These are phyloP conservation scores for Atractosteus spatula DNA, from an alignment of 2,113 vertebrate species.

Conservation along the genomic window DNA sequence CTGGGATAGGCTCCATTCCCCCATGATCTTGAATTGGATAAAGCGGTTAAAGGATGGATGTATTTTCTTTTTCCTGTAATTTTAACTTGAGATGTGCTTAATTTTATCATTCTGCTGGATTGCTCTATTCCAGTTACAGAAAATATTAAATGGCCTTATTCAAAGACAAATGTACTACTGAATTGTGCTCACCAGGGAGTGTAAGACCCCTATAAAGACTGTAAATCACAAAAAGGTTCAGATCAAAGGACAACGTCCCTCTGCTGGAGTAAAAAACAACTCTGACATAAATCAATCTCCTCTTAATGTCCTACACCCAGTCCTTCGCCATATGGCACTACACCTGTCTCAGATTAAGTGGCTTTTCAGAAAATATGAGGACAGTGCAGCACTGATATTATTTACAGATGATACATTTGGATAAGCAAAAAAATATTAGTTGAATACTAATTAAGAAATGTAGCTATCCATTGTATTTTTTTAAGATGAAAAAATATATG, in stretches of 20 bases:
- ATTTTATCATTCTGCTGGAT: too few relatives aligned
- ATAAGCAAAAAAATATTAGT: background rate
- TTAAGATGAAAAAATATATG: too few relatives aligned
- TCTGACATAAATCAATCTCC: constrained; percentile 36
- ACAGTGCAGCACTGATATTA: background rate
- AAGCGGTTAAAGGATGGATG: too few relatives aligned
- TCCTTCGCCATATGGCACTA: constrained; percentile 40
- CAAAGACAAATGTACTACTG: background rate
- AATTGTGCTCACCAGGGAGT: background rate
- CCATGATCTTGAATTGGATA: too few relatives aligned
- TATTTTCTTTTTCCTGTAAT: too few relatives aligned
- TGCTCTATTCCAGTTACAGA: too few relatives aligned
- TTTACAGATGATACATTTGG: background rate
- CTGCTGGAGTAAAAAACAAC: constrained; percentile 29
- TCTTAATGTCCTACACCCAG: constrained; percentile 42
- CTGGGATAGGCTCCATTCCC: too few relatives aligned
- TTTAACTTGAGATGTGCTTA: too few relatives aligned
- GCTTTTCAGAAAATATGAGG: constrained; percentile 15
- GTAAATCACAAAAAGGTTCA: constrained; percentile 31
- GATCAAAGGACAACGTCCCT: constrained; percentile 23
- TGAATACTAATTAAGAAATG: too few relatives aligned
- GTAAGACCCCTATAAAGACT: background rate
- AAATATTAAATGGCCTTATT: background rate
- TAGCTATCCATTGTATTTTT: too few relatives aligned
- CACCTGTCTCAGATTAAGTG: constrained; percentile 48